These are phyloP conservation scores for Papilio helenus DNA, from an alignment of 1,140 invertebrate species.

Conservation along the genomic window DNA sequence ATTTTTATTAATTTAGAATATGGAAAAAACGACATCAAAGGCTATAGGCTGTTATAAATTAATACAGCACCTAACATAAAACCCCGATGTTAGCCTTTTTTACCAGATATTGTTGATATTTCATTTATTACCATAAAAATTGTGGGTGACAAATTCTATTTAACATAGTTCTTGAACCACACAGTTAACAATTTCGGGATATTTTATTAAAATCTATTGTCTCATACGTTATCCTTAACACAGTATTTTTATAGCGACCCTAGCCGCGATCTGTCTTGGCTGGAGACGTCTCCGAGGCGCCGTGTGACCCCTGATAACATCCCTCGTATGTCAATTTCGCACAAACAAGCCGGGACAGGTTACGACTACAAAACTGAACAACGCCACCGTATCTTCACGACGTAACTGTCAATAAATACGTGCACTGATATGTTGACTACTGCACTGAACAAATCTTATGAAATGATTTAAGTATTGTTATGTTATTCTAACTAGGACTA, in stretches of 20 bases:
- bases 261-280: conserved; percentile 27
- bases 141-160: too few relatives aligned
- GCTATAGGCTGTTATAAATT: too few relatives aligned
- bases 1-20: background rate
- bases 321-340: conserved; percentile 34
- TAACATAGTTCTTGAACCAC: too few relatives aligned
- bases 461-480: background rate
- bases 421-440: background rate
- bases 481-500: background rate
- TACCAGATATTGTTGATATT: background rate
- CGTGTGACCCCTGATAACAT: conserved; percentile 38
- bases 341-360: conserved; percentile 32
- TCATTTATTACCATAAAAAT: background rate
- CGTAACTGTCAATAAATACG: conserved; percentile 8
- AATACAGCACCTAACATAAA: too few relatives aligned
- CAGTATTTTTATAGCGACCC: background rate
- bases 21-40: too few relatives aligned
- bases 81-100: too few relatives aligned
- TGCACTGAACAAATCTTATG: background rate
- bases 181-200: background rate
- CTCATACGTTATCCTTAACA: background rate
- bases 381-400: background rate
- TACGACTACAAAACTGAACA: conserved; percentile 26
- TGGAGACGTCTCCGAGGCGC: conserved; percentile 29
- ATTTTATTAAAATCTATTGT: background rate